Conservation (phyloP, 2,797 vertebrate genomes). For the Epinephelus awoara region DNA sequence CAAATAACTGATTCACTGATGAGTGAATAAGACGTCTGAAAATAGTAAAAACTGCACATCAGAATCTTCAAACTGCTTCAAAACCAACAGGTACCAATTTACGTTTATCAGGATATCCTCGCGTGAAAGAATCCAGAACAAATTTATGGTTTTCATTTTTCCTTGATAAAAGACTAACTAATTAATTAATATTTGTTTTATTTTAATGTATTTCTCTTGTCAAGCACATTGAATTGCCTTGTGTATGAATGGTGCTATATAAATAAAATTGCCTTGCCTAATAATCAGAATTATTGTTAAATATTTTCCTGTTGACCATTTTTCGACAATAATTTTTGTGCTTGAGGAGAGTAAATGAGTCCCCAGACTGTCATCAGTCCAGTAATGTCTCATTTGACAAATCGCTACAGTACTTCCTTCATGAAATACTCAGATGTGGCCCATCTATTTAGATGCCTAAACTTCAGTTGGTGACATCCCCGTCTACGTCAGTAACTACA, state of each 20-base stretch:
- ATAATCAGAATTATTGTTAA: not conserved
- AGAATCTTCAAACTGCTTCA: not conserved
- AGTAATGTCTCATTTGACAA: not conserved
- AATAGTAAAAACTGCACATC: not conserved
- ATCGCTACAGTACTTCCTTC: not conserved
- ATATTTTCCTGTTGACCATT: not conserved
- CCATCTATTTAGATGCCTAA: conserved; percentile 84
- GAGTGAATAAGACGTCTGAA: no score
- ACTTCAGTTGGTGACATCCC: conserved; percentile 88
- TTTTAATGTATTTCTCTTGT: no score
- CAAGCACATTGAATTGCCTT: no score
- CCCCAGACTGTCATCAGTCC: not conserved
- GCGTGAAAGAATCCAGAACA: not conserved
- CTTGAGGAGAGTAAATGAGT: not conserved
- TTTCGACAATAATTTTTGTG: no score
- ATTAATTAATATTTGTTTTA: not conserved
- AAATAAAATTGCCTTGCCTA: no score
- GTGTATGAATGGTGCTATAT: no score
- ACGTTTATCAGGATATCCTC: not conserved
- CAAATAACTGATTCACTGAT: no score
- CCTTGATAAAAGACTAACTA: not conserved
- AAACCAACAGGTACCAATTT: not conserved
- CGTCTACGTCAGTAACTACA: conserved; percentile 87
- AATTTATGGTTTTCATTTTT: not conserved
- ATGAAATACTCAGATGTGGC: conserved; percentile 42